Evolutionary conservation across 2,797 vertebrate species (phyloP), one percentile per base, ranked within the genome.

Genomic region (Synaphobranchus kaupii): DNA sequence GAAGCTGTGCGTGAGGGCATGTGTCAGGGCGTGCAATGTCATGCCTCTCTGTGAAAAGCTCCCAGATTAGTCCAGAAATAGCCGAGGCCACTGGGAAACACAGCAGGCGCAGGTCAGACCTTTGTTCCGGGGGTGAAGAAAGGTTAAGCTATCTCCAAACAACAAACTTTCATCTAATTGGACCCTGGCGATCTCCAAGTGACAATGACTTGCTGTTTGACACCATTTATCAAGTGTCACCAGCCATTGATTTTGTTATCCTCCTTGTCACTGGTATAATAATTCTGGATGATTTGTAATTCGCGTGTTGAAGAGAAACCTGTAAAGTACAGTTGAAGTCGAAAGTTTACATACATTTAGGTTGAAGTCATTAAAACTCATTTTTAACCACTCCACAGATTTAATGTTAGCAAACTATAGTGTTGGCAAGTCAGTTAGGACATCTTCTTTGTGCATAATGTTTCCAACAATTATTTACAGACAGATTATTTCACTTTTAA

Each of bases 191-290:
- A 76, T 88, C 31, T 63, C 83, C 83, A 48, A 86, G 71, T 44
- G 84, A 63, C 66, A 84, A 54, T 88, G 56, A 60, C 73, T 10
- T 31, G 84, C 56, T 44, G 60, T 44, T 88, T 73, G 68, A 80
- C 54, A 84, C 52, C 71, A 10, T 85, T 76, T 34, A 47, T 87
- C 87, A 87, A 84, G 68, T 87, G 83, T 84, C 83, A 81, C 44
- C 44, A 50, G 47, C 78, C 22, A 50, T 81, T 48, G 2, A 78
- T 50, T 81, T n/a, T 47, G 6, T 81, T 81, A 17, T 81, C 17
- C 44, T 12, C 44, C 47, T 81, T 81, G 78, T 13, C 25, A 25
- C 10, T 50, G 22, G 1, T 48, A 15, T 50, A 50, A 81, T 81
- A 81, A 13, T 17, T 39, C 31, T 44, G 28, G 28, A 71, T 34